A percentile compares a stretch with the other conserved stretches of the same genome.
phyloP scores from a whole-genome alignment of 2,113 vertebrate genomes.

The Eulemur macaco region DNA sequence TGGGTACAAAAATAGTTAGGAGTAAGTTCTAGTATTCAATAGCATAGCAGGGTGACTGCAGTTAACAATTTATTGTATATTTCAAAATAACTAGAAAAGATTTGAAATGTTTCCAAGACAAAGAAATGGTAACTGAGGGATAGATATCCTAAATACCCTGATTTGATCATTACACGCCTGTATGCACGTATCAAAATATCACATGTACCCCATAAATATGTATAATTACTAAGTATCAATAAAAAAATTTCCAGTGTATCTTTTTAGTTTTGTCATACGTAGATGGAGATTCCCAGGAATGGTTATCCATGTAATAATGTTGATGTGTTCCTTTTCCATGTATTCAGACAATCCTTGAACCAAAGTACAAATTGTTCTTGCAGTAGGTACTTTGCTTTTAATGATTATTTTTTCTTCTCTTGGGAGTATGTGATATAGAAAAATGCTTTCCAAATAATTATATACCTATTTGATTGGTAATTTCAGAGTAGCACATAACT shows the following conservation, averaged over 20 bases:
- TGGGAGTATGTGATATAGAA: neutral
- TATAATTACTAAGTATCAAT: neutral
- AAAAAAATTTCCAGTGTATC: neutral
- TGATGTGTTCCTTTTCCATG: neutral
- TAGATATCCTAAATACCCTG: neutral
- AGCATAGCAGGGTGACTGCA: neutral
- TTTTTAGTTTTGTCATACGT: neutral
- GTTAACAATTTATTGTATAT: neutral
- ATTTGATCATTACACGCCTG: neutral
- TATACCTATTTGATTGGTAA: neutral
- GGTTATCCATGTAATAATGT: neutral
- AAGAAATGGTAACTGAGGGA: neutral
- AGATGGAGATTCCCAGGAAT: neutral
- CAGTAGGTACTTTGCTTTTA: neutral
- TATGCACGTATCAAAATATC: neutral
- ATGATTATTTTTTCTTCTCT: neutral
- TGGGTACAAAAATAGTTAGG: neutral
- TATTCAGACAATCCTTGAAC: neutral
- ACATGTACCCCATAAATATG: neutral
- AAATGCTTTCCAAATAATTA: neutral
- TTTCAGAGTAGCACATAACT: neutral
- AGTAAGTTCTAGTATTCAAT: neutral
- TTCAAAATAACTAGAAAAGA: neutral
- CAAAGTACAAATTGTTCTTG: neutral
- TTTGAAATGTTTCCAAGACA: neutral